Evolutionary conservation across 2,113 vertebrate species (phyloP), one percentile per base, ranked within the genome.

Genomic region (Columba janthina): DNA sequence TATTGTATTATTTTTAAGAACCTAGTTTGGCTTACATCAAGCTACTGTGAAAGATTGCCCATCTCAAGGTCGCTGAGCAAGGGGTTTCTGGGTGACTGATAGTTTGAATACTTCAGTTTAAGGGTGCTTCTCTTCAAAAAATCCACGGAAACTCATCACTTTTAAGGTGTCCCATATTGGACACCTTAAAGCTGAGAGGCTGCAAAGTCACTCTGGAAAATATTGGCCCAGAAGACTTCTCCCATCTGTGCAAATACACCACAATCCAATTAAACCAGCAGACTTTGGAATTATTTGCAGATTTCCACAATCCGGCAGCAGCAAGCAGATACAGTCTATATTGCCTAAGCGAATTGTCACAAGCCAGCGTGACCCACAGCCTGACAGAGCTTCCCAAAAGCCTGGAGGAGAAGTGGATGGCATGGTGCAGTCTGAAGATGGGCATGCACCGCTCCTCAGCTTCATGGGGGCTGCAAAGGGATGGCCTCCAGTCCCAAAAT

Each of bases 261-360:
- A 70, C 84, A 91, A 93, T 94, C 86, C 94, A 92, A 92, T 97
- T 94, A 94, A 91, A 91, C 70, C 16, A 9, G 57, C 81, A 92
- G 95, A 95, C 87, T 89, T 75, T 1, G 9, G 87, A 96, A 89
- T 95, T 95, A 95, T 92, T 96, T 95, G 76, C 90, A 97, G 94
- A 94, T 92, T 92, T 92, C 78, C 48, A 71, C 86, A 89, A 82
- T 72, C 80, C 26, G 25, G 76, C 62, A 57, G 80, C 57, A 72
- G 76, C 65, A 46, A 75, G 40, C 77, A 89, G 70, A 93, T 77
- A 31, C 48, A 85, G 80, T 17, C 77, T 44, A 48, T 11, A 22
- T 85, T 94, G 89, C 81, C 57, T 61, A 95, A 93, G 40, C 0
- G 0, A 75, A 40, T 46, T 90, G 73, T 70, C 0, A 0, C 66